Conservation (phyloP, 2,113 vertebrate species). For the Dryoscopus gambensis region DNA sequence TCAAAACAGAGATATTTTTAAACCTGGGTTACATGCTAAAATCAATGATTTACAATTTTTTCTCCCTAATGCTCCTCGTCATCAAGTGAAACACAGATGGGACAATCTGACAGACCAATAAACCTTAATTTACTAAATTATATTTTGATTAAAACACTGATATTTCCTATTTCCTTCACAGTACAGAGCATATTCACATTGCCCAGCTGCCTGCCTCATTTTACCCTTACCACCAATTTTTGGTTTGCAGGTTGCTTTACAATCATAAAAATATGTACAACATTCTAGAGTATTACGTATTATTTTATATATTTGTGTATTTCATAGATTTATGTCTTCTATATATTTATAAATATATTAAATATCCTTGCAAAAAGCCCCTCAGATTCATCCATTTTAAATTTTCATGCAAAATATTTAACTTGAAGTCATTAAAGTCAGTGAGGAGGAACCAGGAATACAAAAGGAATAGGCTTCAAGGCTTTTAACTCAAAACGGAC, state of each 20-base stretch:
- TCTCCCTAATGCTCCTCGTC: background rate
- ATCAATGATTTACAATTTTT: background rate
- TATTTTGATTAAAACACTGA: background rate
- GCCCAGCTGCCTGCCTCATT: background rate
- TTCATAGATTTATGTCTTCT: background rate
- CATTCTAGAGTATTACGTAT: fast-evolving
- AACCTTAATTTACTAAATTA: background rate
- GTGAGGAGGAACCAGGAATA: background rate
- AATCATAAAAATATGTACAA: fast-evolving
- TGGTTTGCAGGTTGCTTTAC: background rate
- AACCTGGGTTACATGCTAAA: background rate
- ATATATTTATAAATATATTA: background rate
- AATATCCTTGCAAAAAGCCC: background rate
- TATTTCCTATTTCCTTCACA: background rate
- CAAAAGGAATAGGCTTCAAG: background rate
- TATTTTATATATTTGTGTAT: background rate
- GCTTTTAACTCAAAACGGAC: background rate
- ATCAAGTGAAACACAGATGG: background rate
- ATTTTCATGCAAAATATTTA: background rate
- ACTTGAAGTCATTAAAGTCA: background rate
- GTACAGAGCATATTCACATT: background rate
- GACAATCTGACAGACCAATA: background rate
- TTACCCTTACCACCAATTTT: background rate
- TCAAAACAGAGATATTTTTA: background rate
- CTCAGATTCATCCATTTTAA: background rate